A percentile compares a stretch with the other conserved stretches of the same genome.
phyloP scores from a whole-genome alignment of 2,113 vertebrate genomes.

The Falco punctatus region DNA sequence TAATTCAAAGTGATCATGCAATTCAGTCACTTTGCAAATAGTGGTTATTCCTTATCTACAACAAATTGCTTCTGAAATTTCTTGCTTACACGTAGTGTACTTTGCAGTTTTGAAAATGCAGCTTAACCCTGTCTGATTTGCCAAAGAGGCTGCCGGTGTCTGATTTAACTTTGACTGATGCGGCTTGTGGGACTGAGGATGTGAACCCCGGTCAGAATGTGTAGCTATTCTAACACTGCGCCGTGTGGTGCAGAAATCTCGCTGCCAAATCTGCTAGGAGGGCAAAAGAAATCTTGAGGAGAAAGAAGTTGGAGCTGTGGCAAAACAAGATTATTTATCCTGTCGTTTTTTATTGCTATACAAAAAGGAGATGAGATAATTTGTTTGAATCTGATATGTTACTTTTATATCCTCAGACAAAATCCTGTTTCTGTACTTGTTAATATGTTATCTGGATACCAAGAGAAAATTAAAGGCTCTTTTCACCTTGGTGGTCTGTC shows the following conservation, averaged over 20 bases:
- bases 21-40: background rate
- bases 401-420: background rate
- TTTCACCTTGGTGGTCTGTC: background rate
- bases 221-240: background rate
- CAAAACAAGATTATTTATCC: background rate
- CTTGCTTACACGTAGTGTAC: background rate
- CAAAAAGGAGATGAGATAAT: background rate
- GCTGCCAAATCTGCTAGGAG: background rate
- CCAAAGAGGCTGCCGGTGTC: background rate
- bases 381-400: background rate
- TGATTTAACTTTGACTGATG: background rate
- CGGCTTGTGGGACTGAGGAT: background rate
- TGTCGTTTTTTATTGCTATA: background rate
- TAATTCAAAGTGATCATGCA: background rate
- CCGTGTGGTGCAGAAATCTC: background rate
- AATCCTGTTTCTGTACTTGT: background rate
- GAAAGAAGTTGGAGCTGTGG: background rate
- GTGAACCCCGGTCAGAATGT: background rate
- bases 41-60: background rate
- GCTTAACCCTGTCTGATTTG: background rate
- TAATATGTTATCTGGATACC: background rate
- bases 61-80: background rate
- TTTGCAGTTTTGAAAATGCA: background rate
- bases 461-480: background rate
- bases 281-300: background rate